Conservation (phyloP, 2,888 invertebrate species). For the Cetonia aurata region DNA sequence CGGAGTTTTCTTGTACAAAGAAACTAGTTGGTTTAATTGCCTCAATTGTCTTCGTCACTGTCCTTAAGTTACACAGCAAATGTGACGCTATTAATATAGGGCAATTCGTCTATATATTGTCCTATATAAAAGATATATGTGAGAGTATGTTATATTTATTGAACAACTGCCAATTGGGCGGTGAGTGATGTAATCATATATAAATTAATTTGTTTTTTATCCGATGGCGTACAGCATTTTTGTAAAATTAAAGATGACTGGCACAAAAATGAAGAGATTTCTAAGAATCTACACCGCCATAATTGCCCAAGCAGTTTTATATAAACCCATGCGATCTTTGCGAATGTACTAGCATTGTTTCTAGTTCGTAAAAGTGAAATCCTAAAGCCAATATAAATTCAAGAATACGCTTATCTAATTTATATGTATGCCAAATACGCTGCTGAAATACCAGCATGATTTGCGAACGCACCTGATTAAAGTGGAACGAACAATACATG, state of each 20-base stretch:
- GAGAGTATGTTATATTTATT: background rate
- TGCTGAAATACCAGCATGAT: slow-evolving; percentile 37
- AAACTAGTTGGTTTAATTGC: slow-evolving; percentile 16
- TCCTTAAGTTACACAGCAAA: slow-evolving; percentile 30
- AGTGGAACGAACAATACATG: slow-evolving; percentile 42
- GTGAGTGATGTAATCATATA: background rate
- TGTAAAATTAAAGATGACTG: too few species aligned
- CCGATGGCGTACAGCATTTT: too few species aligned
- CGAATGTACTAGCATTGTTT: background rate
- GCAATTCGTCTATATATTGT: slow-evolving; percentile 25
- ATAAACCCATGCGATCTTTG: too few species aligned
- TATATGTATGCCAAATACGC: slow-evolving; percentile 30
- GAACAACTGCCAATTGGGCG: background rate
- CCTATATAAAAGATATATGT: slow-evolving; percentile 17
- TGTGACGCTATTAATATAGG: slow-evolving; percentile 22
- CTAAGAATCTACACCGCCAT: too few species aligned
- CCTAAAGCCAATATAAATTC: background rate
- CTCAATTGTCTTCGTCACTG: slow-evolving; percentile 23
- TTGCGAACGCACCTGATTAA: slow-evolving; percentile 12
- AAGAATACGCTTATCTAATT: slow-evolving; percentile 15
- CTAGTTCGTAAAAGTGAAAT: slow-evolving; percentile 21
- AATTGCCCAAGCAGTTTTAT: too few species aligned
- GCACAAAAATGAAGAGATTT: too few species aligned
- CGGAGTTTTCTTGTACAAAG: background rate
- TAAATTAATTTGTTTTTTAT: too few species aligned